phyloP scores from a whole-genome alignment of 2,797 vertebrate species.

The Rallus crepitans region DNA sequence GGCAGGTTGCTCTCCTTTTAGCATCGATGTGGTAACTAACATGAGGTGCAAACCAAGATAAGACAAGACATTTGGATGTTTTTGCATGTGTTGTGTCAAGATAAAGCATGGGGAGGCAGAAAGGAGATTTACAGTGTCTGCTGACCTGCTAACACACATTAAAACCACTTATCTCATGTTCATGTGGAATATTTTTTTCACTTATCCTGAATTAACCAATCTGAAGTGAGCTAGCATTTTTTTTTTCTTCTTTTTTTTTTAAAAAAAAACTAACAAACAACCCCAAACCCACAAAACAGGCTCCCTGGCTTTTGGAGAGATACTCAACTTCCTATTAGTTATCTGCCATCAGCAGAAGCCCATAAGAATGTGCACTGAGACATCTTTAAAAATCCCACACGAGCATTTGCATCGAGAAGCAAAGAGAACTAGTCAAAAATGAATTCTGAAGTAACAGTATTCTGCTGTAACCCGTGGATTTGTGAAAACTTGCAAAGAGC shows the following conservation, averaged over 20 bases:
- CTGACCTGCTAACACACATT: conserved; percentile 46
- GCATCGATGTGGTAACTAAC: background rate
- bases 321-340: background rate
- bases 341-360: background rate
- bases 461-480: background rate
- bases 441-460: background rate
- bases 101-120: conserved; percentile 24
- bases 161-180: background rate
- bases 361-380: background rate
- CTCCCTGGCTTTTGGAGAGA: background rate
- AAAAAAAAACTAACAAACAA: background rate
- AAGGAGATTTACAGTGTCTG: background rate
- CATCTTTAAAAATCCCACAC: background rate
- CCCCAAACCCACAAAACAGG: too few species aligned
- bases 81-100: conserved; percentile 14
- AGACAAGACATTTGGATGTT: conserved; percentile 34
- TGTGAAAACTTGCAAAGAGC: background rate
- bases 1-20: background rate
- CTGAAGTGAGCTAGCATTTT: background rate
- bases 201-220: background rate
- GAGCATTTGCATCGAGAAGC: background rate
- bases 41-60: conserved; percentile 56
- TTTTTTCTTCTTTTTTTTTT: accelerated
- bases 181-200: background rate
- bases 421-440: background rate